phyloP scores from a whole-genome alignment of 2,797 vertebrate species.

The Neoniphon sammara region DNA sequence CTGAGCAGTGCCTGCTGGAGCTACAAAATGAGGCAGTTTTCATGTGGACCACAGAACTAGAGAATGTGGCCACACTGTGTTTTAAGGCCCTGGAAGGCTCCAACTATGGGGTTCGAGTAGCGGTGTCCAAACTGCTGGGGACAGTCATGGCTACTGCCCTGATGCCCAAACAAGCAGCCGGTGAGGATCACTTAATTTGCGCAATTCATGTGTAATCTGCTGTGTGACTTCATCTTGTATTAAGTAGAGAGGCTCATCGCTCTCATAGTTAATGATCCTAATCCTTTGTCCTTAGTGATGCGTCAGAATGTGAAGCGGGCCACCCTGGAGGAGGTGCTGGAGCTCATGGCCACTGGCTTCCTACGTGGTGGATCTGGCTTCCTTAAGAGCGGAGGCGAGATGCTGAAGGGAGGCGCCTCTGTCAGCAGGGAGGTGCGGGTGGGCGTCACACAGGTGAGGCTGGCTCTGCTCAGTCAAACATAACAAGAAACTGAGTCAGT shows the following conservation, averaged over 20 bases:
- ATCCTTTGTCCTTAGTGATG: conserved; percentile 86
- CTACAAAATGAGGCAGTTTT: conserved; percentile 98
- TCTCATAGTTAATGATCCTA: not conserved
- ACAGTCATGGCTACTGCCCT: conserved; percentile 97
- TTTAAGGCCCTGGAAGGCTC: conserved; percentile 98
- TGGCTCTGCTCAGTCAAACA: not conserved
- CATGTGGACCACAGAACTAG: conserved; percentile 98
- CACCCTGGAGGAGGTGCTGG: conserved; percentile 95
- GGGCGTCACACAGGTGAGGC: conserved; percentile 95
- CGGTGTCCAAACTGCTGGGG: conserved; percentile 95
- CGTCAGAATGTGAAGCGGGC: conserved; percentile 97
- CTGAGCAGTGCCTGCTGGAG: conserved; percentile 91
- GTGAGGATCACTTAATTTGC: conserved; percentile 69
- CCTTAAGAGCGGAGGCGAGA: conserved; percentile 97
- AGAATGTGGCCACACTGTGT: conserved; percentile 95
- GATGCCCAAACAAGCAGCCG: conserved; percentile 97
- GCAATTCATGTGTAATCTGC: not conserved
- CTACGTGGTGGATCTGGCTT: conserved; percentile 97
- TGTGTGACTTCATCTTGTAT: not conserved
- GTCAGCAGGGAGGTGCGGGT: conserved; percentile 98
- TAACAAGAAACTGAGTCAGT: not conserved
- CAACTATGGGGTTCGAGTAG: conserved; percentile 95
- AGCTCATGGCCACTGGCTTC: conserved; percentile 97
- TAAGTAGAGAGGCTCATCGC: not conserved
- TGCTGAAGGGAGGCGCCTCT: conserved; percentile 97